Percentiles rank a stretch among this genome's conserved stretches.
Evolutionary conservation across 2,113 vertebrate genomes (phyloP).

Genomic region (Jaculus jaculus): DNA sequence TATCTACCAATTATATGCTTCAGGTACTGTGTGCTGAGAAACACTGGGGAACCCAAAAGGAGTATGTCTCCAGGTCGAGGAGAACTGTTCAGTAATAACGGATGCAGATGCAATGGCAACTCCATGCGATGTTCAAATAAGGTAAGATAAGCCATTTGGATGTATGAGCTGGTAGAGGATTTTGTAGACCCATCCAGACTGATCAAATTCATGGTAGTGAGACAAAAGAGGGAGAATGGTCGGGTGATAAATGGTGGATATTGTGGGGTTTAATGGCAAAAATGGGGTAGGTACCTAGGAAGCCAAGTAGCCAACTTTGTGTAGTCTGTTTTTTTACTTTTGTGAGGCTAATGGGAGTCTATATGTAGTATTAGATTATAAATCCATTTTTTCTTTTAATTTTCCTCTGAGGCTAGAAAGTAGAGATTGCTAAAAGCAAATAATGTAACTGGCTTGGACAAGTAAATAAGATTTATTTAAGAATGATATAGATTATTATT

Average conservation of each 20-base stretch:
- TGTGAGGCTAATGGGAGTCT: background rate
- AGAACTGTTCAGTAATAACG: background rate
- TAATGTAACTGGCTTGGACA: background rate
- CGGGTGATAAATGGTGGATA: background rate
- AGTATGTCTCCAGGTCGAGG: background rate
- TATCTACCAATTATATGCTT: background rate
- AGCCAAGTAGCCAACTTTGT: background rate
- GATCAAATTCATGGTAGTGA: background rate
- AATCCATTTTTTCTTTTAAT: slow-evolving; percentile 1
- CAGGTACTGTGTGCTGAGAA: background rate
- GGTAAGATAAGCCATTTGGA: background rate
- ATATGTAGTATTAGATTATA: background rate
- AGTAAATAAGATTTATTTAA: slow-evolving; percentile 5
- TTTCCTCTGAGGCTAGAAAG: slow-evolving; percentile 18
- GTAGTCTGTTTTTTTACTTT: background rate
- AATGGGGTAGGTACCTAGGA: too few relatives aligned
- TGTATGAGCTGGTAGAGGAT: background rate
- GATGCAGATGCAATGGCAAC: background rate
- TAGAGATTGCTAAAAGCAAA: background rate
- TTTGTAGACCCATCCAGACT: background rate
- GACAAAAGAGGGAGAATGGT: background rate
- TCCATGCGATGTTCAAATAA: background rate
- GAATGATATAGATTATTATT: background rate
- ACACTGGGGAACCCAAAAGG: background rate
- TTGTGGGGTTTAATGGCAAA: background rate